These are phyloP conservation scores for Euzophera pinguis DNA, from an alignment of 2,888 invertebrate species.

Conservation along the genomic window DNA sequence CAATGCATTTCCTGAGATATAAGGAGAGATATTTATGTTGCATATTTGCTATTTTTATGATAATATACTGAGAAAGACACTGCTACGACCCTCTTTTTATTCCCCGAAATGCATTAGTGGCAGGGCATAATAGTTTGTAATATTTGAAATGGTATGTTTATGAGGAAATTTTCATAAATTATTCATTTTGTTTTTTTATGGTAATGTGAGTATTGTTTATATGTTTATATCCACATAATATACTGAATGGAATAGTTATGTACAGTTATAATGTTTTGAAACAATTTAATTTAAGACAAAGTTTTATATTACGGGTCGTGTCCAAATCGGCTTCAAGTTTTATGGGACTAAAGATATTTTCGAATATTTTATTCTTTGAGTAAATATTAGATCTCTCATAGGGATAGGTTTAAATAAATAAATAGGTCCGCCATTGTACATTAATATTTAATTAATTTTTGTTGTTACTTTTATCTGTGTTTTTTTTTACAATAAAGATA, in stretches of 20 bases:
- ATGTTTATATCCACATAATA: background rate
- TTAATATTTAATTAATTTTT: too few species aligned
- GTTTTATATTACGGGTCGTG: too few species aligned
- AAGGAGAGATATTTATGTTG: constrained; percentile 15
- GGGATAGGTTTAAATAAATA: too few species aligned
- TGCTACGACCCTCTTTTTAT: constrained; percentile 2
- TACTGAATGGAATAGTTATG: background rate
- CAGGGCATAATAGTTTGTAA: constrained; percentile 6
- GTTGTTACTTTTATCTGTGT: too few species aligned
- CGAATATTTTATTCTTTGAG: too few species aligned
- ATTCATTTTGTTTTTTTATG: constrained; percentile 3
- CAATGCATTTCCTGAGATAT: constrained; percentile 17
- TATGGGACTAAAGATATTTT: too few species aligned
- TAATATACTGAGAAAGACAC: constrained; percentile 3
- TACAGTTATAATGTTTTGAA: too few species aligned
- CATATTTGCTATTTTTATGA: constrained; percentile 14
- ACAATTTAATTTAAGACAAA: too few species aligned
- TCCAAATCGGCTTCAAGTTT: too few species aligned
- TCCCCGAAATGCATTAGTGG: constrained; percentile 8
- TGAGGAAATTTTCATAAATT: constrained; percentile 3
- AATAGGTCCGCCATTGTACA: too few species aligned
- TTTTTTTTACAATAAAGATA: too few species aligned
- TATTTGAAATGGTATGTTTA: constrained; percentile 6
- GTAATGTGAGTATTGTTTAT: background rate
- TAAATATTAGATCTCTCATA: too few species aligned